Conservation (phyloP, 2,888 invertebrate genomes). For the Philereme transversata region DNA sequence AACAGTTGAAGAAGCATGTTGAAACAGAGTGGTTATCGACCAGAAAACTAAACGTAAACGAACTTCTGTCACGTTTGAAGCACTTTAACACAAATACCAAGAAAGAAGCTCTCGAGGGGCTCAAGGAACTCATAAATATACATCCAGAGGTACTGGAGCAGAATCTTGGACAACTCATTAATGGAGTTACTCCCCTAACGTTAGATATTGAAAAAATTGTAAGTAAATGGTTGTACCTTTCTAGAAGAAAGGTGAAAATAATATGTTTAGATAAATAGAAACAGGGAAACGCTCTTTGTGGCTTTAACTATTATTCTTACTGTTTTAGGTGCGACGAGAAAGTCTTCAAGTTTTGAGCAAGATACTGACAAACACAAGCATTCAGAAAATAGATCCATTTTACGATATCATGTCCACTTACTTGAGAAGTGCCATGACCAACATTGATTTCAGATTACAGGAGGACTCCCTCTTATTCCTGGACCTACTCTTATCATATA, state of each 20-base stretch:
- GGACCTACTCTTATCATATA: conserved; percentile 88
- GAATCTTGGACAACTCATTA: conserved; percentile 87
- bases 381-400: conserved; percentile 87
- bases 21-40: conserved; percentile 84
- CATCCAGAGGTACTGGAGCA: conserved; percentile 72
- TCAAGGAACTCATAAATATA: conserved; percentile 79
- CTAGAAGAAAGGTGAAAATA: too few relatives aligned
- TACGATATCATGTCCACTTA: conserved; percentile 91
- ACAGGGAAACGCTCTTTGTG: too few relatives aligned
- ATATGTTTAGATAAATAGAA: too few relatives aligned
- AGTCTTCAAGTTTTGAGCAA: conserved; percentile 82
- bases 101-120: conserved; percentile 85
- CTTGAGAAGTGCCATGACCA: conserved; percentile 95
- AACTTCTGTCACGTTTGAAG: conserved; percentile 87
- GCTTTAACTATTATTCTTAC: conserved; percentile 5
- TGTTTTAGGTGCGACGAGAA: conserved; percentile 80
- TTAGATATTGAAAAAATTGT: conserved; percentile 88
- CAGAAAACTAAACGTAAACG: conserved; percentile 88
- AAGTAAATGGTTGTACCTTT: conserved; percentile 41
- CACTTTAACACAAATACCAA: conserved; percentile 90
- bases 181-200: conserved; percentile 87
- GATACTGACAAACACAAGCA: conserved; percentile 65
- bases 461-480: conserved; percentile 92
- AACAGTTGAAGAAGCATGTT: conserved; percentile 86
- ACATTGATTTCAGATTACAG: conserved; percentile 91